These are phyloP conservation scores for Morphnarchus princeps DNA, from an alignment of 2,113 vertebrate genomes.

Conservation along the genomic window DNA sequence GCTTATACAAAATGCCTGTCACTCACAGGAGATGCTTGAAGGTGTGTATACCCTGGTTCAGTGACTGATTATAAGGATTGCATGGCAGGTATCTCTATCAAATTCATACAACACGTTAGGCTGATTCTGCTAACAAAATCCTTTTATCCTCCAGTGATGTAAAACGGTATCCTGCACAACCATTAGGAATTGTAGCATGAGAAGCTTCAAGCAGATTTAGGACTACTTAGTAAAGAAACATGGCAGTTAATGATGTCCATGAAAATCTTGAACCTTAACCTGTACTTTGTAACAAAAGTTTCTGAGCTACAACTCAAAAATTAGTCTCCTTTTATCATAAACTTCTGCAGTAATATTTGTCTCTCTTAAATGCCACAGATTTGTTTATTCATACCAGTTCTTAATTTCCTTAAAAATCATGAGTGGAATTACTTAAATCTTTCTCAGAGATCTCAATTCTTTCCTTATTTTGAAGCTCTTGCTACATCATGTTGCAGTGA, in stretches of 20 bases:
- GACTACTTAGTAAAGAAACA: background rate
- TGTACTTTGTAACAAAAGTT: background rate
- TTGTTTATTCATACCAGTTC: background rate
- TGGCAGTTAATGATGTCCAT: background rate
- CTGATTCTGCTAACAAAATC: background rate
- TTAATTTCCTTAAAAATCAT: background rate
- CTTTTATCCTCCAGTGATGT: background rate
- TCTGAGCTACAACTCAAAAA: background rate
- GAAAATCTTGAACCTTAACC: background rate
- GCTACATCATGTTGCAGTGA: background rate
- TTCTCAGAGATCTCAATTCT: background rate
- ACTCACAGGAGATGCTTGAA: background rate
- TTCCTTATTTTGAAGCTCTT: background rate
- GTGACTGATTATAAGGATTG: background rate
- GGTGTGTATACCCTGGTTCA: background rate
- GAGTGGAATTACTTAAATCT: background rate
- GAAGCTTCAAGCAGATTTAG: background rate
- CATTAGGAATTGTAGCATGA: background rate
- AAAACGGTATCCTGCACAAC: background rate
- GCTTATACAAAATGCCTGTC: background rate
- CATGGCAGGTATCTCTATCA: background rate
- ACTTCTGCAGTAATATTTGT: background rate
- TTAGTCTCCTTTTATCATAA: background rate
- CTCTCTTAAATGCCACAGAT: background rate
- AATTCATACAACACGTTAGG: background rate